Evolutionary conservation across 2,888 invertebrate species (phyloP).

Genomic region (Branchellion lobata): DNA sequence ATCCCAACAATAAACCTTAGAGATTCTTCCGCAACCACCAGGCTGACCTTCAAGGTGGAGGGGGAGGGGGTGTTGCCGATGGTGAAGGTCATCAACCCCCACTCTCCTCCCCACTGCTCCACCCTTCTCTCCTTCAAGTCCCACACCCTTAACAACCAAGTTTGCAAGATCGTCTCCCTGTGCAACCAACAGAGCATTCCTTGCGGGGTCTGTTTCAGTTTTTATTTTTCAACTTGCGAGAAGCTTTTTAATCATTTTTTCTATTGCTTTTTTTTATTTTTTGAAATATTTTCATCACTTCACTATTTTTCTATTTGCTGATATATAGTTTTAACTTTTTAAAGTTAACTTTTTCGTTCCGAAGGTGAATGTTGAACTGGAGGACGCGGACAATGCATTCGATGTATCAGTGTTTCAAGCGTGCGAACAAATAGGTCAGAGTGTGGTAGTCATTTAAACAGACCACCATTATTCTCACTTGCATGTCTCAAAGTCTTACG

Average conservation of each 20-base stretch:
- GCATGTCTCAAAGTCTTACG: no score
- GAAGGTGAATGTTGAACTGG: constrained; percentile 2
- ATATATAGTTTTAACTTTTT: neutral
- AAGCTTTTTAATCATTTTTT: constrained; percentile 50
- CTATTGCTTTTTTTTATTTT: no score
- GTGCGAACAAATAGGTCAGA: neutral
- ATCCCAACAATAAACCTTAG: no score
- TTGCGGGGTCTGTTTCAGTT: neutral
- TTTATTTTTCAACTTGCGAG: constrained; percentile 56
- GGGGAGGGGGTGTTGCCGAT: constrained; percentile 63
- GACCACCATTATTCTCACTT: no score
- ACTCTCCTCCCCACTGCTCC: constrained; percentile 27
- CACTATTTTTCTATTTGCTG: neutral
- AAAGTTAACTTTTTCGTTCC: neutral
- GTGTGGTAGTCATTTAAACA: no score
- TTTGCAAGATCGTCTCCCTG: neutral
- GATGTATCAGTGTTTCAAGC: neutral
- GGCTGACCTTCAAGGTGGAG: constrained; percentile 60
- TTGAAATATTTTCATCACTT: no score
- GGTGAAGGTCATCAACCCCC: constrained; percentile 59
- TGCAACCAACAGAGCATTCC: neutral
- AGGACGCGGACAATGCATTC: neutral
- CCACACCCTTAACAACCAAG: neutral
- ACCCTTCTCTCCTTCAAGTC: neutral
- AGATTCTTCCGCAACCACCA: constrained; percentile 57